Evolutionary conservation across 2,888 invertebrate genomes (phyloP), one percentile per base, ranked within the genome.

Genomic region (Eupeodes luniger): DNA sequence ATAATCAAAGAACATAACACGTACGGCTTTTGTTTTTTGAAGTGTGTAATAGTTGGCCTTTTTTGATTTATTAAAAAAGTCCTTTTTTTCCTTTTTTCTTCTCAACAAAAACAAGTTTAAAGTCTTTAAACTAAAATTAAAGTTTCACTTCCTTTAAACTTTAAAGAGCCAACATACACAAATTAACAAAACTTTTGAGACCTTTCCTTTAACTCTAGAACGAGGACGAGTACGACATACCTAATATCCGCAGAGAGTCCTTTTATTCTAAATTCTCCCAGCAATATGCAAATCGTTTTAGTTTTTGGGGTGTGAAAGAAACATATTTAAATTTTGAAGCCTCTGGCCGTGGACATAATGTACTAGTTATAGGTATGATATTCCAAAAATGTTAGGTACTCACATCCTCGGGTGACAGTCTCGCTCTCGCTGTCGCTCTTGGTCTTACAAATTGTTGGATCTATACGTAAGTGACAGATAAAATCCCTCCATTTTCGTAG

Each of bases 321-420:
- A 67, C 36, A 36, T 67, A 67, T 67, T 67, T 67, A 40, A n/a
- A 16, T 67, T 57, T 27, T 57, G 27, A 6, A 57, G 49, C 66
- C 66, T 51, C 67, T 11, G 34, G 67, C 16, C 51, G 16, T 36
- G 36, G 67, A 67, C 9, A 6, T 67, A 61, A 61, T 61, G n/a
- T 59, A 12, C 6, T 40, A 40, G 40, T 9, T 40, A 40, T 40
- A 40, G 4, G 19, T n/a, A 51, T 10, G 16, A 5, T 34, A 51
- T 67, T 67, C 16, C 10, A 67, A 67, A 51, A 51, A 67, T 36
- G 9, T 67, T n/a, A 7, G 40, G 40, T 40, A 27, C 19, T 51
- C 51, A 67, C 51, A 67, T 67, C 51, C 67, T 67, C 51, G 51
- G 51, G 67, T 34, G 51, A 51, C 67, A 62, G 62, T 40, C 16